Base-by-base conservation (phyloP, 2,113 vertebrate species). In the Rana temporaria region DNA sequence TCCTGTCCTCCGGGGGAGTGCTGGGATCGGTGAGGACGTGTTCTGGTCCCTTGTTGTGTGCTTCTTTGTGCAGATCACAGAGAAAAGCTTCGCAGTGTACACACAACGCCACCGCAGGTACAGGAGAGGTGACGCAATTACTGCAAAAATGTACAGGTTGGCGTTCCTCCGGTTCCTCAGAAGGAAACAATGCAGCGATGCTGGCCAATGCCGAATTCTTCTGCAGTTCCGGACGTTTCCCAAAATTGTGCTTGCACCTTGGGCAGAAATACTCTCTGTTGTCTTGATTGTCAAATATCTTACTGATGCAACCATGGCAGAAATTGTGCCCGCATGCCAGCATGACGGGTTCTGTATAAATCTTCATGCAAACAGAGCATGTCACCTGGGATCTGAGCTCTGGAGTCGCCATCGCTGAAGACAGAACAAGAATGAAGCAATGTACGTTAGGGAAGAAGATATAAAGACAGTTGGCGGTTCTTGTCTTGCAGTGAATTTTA, bases 41-140 rank as follows among this genome's bases (percentile, higher is more conserved):
- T 38, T 38, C 34, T 38, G 34, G 34, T 38, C 2, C 4, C 34
- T 38, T 38, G 34, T 8, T 2, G 4, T 38, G 34, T 38, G 34
- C 34, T 5, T 38, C 2, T 38, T 38, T 38, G 16, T 69, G 66
- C 4, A 3, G 8, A 48, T 69, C 32, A 69, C 66, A 69, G 17
- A 69, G 26, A 1, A 34, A 69, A 15, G 32, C 17, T 18, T 69
- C 66, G 48, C 66, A 69, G 16, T 19, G 66, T 12, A 69, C 34
- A 69, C 66, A 69, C 12, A 34, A 69, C 38, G 34, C 38, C 20
- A n/a, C 66, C 20, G 66, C 66, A 42, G 66, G 66, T 69, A 42
- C 66, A 69, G 32, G 4, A 34, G 34, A 69, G 17, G 48, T 5
- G 9, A 69, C 6, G 48, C 66, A 69, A 30, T 69, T 42, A 48